Base-by-base conservation (phyloP, 2,888 invertebrate genomes). In the Heteromyza rotundicornis region DNA sequence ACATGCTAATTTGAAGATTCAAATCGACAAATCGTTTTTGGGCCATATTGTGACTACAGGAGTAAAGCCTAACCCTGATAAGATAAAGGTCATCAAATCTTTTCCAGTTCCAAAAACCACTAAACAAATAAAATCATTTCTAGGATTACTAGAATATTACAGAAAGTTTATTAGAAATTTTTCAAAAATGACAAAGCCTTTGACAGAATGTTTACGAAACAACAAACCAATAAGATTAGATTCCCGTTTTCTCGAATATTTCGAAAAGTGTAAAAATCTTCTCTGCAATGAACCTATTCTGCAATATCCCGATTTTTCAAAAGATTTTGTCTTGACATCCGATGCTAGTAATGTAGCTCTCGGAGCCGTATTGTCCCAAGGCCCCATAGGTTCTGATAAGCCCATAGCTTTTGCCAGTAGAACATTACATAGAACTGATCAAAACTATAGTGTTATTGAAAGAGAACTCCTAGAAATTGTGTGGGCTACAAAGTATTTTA, bases 401-500 rank as follows among this genome's bases (percentile, higher is more conserved):
- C 64, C 64, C 1, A 22, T 65, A 12, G 56, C 51, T n/a, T 62
- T 23, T 47, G 57, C 65, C 8, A 64, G 60, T 10, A 24, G 62
- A 55, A 65, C 67, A n/a, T 53, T 65, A 16, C 53, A 57, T 36
- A 59, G 40, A 10, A 50, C 52, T 16, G 66, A 66, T 36, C 36
- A 51, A 35, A 64, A 64, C 17, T 65, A 66, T 51, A 51, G 57
- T 3, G 62, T 64, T 2, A 64, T 65, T 10, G 64, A 64, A 35
- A 66, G 60, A 36, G 61, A 66, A 27, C n/a, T 68, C 2, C 49
- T 63, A 3, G 64, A 62, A 23, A 61, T 64, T n/a, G 47, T 65
- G 1, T 63, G 60, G 63, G 62, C 63, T n/a, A 56, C 51, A 8
- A 63, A 68, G 47, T 64, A 68, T 49, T 66, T 67, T 19, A 32